Base-by-base conservation (phyloP, 2,797 vertebrate species). In the Aeoliscus strigatus region DNA sequence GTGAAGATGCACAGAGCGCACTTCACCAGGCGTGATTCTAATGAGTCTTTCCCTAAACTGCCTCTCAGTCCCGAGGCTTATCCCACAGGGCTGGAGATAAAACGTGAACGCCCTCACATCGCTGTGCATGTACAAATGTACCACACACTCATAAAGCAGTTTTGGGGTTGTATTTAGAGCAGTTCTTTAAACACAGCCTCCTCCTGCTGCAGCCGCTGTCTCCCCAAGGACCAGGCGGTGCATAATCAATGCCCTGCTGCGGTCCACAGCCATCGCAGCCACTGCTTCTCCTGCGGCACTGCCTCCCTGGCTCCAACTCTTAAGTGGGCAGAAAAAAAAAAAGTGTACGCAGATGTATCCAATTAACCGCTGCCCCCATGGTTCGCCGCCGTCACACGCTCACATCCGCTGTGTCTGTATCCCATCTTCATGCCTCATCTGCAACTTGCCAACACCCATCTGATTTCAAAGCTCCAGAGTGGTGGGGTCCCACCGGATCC, bases 311-410 rank as follows among this genome's bases (percentile, higher is more conserved):
- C 49, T 66, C 27, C 29, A 46, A 36, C 39, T 25, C 60, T 47
- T 44, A 29, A 17, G 52, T 56, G 41, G 14, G 15, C 14, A 41
- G 30, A 39, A 53, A 73, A 66, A 66, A 58, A 46, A n/a, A n/a
- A n/a, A n/a, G n/a, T n/a, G 38, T n/a, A 60, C 44, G 44, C 64
- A 67, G 66, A 71, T 70, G 66, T 66, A 38, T 70, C 62, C 66
- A 80, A 81, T 83, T 81, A 80, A 75, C 75, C 77, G 68, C 46
- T 70, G 53, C 54, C 60, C 58, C 4, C 13, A 23, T 30, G 53
- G 48, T 51, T 75, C 21, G 2, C 26, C 2, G 7, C 38, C 6
- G 23, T 43, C 36, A 39, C 13, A 10, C 40, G 57, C 37, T 44
- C 54, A 38, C 55, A 12, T 67, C 34, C 45, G 12, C 42, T 2